A percentile compares a stretch with the other conserved stretches of the same genome.
Conservation (phyloP, 2,888 invertebrate species). For the Sinotaia quadrata region DNA sequence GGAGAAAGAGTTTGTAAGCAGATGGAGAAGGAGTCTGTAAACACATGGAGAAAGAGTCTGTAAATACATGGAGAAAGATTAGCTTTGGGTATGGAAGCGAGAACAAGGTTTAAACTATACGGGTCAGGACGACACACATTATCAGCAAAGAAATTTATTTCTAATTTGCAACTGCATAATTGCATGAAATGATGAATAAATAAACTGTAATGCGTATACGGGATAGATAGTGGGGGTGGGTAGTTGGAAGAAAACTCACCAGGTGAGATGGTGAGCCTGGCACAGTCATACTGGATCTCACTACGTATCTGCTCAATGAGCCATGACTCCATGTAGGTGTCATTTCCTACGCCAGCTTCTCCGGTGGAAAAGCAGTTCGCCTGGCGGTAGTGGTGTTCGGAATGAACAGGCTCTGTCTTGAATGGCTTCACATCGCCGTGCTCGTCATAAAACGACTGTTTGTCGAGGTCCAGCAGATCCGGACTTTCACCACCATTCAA, state of each 20-base stretch:
- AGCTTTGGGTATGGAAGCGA: no score
- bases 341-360: neutral
- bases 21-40: no score
- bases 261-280: neutral
- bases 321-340: neutral
- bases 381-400: neutral
- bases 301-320: constrained; percentile 2
- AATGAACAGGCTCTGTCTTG: neutral
- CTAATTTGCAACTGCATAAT: no score
- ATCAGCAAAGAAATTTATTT: no score
- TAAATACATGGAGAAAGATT: no score
- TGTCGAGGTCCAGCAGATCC: constrained; percentile 12
- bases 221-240: no score
- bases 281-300: constrained; percentile 11
- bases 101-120: no score
- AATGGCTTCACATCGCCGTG: neutral
- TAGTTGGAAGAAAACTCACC: constrained; percentile 4
- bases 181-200: no score
- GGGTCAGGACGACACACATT: no score
- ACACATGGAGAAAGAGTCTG: no score
- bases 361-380: neutral
- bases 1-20: no score
- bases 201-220: no score
- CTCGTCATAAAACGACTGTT: neutral
- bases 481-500: neutral